phyloP scores from a whole-genome alignment of 2,888 invertebrate species.

The Protula sp. region DNA sequence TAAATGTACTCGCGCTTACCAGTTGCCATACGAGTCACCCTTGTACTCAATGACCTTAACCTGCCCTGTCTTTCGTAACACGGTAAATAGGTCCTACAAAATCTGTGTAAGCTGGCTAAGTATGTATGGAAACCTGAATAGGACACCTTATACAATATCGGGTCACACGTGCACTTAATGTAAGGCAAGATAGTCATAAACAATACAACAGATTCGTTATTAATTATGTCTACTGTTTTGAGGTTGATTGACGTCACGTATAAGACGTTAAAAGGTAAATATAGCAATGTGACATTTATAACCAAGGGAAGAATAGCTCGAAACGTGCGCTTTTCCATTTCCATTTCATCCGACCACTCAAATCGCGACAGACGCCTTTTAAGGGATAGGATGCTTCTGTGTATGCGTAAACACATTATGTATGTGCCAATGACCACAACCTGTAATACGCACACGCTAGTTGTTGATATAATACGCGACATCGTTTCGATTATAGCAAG shows the following conservation, averaged over 20 bases:
- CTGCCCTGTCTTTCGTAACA: no score
- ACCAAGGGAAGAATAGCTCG: neutral
- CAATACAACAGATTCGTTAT: neutral
- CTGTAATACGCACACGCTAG: neutral
- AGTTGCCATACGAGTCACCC: no score
- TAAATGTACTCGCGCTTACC: no score
- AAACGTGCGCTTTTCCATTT: neutral
- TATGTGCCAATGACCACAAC: neutral
- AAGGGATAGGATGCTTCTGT: neutral
- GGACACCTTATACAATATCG: neutral
- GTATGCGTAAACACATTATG: neutral
- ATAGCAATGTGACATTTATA: neutral
- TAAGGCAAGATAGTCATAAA: neutral
- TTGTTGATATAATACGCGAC: neutral
- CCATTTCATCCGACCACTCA: neutral
- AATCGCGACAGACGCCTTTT: neutral
- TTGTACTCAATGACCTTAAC: no score
- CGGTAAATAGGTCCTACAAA: no score
- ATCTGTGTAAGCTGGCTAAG: no score
- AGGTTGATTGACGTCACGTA: neutral
- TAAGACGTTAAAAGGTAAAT: neutral
- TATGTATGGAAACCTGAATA: no score
- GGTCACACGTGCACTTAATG: neutral
- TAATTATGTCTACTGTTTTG: neutral
- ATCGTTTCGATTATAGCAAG: no score